phyloP scores from a whole-genome alignment of 2,797 vertebrate species.

The Simalia tracyae region DNA sequence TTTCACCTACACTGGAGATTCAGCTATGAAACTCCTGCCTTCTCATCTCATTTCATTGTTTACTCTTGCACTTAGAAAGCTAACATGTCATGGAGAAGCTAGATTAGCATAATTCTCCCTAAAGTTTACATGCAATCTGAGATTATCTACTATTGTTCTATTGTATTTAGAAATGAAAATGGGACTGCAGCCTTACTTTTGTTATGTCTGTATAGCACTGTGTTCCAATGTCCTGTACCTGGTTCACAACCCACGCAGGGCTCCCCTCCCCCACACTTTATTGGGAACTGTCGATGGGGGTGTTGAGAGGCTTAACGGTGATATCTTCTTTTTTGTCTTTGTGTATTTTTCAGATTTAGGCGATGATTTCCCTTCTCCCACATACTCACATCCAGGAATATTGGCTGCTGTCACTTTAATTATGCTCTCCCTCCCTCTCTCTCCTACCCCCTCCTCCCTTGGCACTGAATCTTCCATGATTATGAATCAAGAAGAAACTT shows the following conservation, averaged over 20 bases:
- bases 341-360: background rate
- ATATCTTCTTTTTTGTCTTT: background rate
- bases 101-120: background rate
- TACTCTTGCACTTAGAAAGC: background rate
- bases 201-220: background rate
- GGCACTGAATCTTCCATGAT: slow-evolving; percentile 65
- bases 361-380: slow-evolving; percentile 2
- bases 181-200: background rate
- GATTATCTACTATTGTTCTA: background rate
- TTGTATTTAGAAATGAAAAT: background rate
- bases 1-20: background rate
- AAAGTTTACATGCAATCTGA: background rate
- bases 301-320: background rate
- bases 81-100: background rate
- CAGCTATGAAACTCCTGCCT: background rate
- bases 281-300: background rate
- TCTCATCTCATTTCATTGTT: background rate
- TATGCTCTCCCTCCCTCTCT: background rate
- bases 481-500: slow-evolving; percentile 59
- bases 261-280: background rate
- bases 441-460: slow-evolving; percentile 30
- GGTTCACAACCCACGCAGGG: background rate
- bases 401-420: slow-evolving; percentile 31
- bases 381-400: slow-evolving; percentile 22
- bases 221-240: background rate